Conservation (phyloP, 2,888 invertebrate species). For the Pherbina coryleti region DNA sequence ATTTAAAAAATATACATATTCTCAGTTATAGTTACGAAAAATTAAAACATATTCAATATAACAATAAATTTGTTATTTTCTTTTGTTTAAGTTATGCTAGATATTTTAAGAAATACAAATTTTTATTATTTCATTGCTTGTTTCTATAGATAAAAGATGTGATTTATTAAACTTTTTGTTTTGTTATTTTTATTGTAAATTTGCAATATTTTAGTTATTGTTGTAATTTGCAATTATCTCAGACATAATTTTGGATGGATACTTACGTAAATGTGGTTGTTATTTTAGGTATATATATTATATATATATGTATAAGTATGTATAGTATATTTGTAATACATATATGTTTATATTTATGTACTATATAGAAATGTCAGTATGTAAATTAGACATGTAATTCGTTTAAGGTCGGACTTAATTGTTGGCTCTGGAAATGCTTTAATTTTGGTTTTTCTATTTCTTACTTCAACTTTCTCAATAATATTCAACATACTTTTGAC, state of each 20-base stretch:
- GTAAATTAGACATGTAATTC: conserved; percentile 29
- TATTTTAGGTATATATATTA: conserved; percentile 41
- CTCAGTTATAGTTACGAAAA: not conserved
- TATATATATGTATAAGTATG: conserved; percentile 13
- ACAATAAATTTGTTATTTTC: not conserved
- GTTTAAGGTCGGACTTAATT: conserved; percentile 37
- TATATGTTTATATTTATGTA: conserved; percentile 7
- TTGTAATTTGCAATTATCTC: conserved; percentile 51
- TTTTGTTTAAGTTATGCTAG: not conserved
- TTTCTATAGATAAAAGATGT: not conserved
- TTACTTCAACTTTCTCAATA: conserved; percentile 18
- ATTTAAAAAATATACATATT: conserved; percentile 15
- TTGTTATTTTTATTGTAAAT: conserved; percentile 28
- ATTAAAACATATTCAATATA: not conserved
- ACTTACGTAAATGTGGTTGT: conserved; percentile 55
- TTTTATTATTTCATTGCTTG: not conserved
- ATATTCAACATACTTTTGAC: conserved; percentile 13
- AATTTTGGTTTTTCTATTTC: conserved; percentile 38
- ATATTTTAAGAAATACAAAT: conserved; percentile 1
- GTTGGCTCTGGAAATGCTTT: conserved; percentile 35
- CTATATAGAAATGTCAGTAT: conserved; percentile 30
- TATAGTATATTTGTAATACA: conserved; percentile 5
- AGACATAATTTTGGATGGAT: conserved; percentile 62
- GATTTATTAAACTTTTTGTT: not conserved
- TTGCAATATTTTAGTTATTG: conserved; percentile 45